Evolutionary conservation across 1,140 invertebrate species (phyloP).

Genomic region (Conus betulinus): DNA sequence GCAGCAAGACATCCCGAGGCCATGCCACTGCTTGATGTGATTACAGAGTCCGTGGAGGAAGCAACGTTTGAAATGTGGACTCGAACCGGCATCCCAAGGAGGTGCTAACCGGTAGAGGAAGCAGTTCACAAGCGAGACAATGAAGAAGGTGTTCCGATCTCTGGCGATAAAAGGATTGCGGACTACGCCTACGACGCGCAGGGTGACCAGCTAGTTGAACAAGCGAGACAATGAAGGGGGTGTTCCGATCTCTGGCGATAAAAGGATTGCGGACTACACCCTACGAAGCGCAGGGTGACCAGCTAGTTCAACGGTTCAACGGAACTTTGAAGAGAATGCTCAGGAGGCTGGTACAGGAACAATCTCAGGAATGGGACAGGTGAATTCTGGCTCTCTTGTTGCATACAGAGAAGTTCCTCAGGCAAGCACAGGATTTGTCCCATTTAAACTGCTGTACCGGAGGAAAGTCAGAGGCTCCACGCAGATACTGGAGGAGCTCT

Average conservation of each 20-base stretch:
- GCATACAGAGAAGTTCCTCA: constrained; percentile 37
- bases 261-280: constrained; percentile 33
- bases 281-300: constrained; percentile 39
- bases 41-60: constrained; percentile 37
- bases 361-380: constrained; percentile 63
- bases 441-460: background rate
- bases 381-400: constrained; percentile 38
- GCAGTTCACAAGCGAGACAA: constrained; percentile 12
- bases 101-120: constrained; percentile 40
- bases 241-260: constrained; percentile 28
- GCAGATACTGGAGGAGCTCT: too few relatives aligned
- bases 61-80: constrained; percentile 38
- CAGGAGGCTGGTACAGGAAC: constrained; percentile 53
- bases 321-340: constrained; percentile 46
- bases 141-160: constrained; percentile 27
- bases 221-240: constrained; percentile 21
- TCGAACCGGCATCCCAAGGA: constrained; percentile 38
- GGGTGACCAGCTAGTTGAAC: constrained; percentile 21
- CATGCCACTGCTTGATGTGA: constrained; percentile 18
- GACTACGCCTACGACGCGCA: constrained; percentile 42
- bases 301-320: constrained; percentile 1
- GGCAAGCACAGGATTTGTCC: background rate
- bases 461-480: too few relatives aligned
- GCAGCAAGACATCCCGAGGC: background rate
- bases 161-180: constrained; percentile 26